These are phyloP conservation scores for Metalampra italica DNA, from an alignment of 2,888 invertebrate species.

Conservation along the genomic window DNA sequence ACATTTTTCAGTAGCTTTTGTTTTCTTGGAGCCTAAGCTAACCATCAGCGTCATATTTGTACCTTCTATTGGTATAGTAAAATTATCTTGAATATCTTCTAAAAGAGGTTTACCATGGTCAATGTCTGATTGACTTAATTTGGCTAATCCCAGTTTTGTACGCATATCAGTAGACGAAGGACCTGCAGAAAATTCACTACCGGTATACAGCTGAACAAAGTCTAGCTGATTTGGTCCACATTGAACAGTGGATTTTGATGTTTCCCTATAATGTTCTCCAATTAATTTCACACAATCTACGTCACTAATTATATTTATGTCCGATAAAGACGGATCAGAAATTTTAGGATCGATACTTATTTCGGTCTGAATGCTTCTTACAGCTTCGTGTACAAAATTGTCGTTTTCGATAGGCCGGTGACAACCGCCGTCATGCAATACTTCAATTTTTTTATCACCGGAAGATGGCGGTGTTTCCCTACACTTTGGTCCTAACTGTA, in stretches of 20 bases:
- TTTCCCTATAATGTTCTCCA: slow-evolving; percentile 36
- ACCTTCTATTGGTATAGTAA: slow-evolving; percentile 59
- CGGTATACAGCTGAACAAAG: not conserved
- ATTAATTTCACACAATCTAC: slow-evolving; percentile 41
- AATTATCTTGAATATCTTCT: slow-evolving; percentile 30
- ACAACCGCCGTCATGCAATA: not conserved
- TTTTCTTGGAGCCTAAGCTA: slow-evolving; percentile 19
- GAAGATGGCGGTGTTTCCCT: slow-evolving; percentile 23
- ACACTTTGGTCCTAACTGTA: slow-evolving; percentile 27
- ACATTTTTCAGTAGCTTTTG: not conserved
- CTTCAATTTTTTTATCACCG: slow-evolving; percentile 7
- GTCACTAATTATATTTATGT: slow-evolving; percentile 50
- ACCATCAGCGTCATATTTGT: slow-evolving; percentile 47
- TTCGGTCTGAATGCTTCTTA: slow-evolving; percentile 62
- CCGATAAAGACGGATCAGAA: slow-evolving; percentile 55
- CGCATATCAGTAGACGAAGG: not conserved
- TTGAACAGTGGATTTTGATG: slow-evolving; percentile 13
- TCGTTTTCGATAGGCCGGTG: not conserved
- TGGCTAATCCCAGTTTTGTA: not conserved
- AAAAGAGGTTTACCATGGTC: not conserved
- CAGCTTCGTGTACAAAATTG: slow-evolving; percentile 38
- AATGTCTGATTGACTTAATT: slow-evolving; percentile 1
- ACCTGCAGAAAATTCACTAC: not conserved
- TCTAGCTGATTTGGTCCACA: not conserved
- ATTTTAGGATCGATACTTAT: slow-evolving; percentile 65